Evolutionary conservation across 2,797 vertebrate species (phyloP).

Genomic region (Pangasius mekongensis): DNA sequence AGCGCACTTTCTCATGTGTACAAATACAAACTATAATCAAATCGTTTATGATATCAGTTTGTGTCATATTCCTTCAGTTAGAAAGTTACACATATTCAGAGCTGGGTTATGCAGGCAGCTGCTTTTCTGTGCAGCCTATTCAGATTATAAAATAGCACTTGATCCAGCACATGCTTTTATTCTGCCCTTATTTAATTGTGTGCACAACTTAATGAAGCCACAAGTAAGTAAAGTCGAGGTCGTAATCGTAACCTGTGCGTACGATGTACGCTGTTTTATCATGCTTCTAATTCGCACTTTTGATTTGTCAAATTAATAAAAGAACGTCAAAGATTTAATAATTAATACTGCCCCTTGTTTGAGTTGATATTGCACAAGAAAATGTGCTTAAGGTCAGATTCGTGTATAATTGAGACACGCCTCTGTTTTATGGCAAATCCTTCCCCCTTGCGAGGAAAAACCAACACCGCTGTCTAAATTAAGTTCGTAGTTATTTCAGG

Average conservation of each 20-base stretch:
- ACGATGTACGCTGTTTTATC: not conserved
- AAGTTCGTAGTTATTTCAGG: not conserved
- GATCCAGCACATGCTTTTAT: not conserved
- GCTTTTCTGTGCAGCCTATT: not conserved
- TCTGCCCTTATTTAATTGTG: too few relatives aligned
- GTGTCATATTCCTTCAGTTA: not conserved
- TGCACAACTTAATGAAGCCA: not conserved
- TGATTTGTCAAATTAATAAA: too few relatives aligned
- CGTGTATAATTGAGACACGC: not conserved
- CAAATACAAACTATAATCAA: not conserved
- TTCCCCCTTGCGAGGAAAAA: not conserved
- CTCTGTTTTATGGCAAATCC: not conserved
- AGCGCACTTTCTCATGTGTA: not conserved
- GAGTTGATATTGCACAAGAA: not conserved
- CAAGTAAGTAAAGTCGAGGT: not conserved
- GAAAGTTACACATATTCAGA: not conserved
- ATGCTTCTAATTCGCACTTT: not conserved
- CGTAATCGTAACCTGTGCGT: too few relatives aligned
- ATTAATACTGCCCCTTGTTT: not conserved
- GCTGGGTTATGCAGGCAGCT: not conserved
- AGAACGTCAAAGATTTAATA: too few relatives aligned
- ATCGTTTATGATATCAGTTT: not conserved
- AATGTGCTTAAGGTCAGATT: not conserved
- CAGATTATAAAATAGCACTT: not conserved
- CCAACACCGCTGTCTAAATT: not conserved